Percentiles rank a stretch among this genome's conserved stretches.
Evolutionary conservation across 2,888 invertebrate genomes (phyloP).

Genomic region (Cetonia aurata): DNA sequence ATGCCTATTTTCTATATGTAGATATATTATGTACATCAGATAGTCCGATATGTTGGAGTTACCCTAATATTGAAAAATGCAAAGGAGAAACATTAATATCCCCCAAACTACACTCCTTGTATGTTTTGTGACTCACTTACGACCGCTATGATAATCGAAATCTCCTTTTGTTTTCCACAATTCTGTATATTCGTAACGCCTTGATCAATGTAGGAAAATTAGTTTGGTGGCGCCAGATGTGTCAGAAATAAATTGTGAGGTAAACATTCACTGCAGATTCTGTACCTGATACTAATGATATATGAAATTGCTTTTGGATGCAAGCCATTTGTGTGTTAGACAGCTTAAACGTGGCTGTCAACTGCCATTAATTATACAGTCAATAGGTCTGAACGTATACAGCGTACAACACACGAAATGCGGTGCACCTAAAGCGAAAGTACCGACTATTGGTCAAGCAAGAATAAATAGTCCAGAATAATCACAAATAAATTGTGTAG

Average conservation of each 20-base stretch:
- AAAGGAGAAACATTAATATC: constrained; percentile 17
- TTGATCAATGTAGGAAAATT: neutral
- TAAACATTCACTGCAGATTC: constrained; percentile 3
- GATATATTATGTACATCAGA: neutral
- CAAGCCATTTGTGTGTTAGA: constrained; percentile 29
- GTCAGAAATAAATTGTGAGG: constrained; percentile 13
- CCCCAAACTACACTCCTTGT: constrained; percentile 24
- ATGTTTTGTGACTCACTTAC: constrained; percentile 24
- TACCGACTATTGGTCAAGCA: neutral
- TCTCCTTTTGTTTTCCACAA: constrained; percentile 13
- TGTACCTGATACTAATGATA: constrained; percentile 27
- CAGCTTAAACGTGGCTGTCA: constrained; percentile 33
- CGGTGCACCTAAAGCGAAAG: neutral
- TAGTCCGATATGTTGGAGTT: neutral
- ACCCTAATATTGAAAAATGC: constrained; percentile 16
- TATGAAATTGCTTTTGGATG: constrained; percentile 34
- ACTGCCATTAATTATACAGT: constrained; percentile 21
- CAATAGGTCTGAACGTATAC: constrained; percentile 6
- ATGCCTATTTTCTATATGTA: too few species aligned
- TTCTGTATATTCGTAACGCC: too few species aligned
- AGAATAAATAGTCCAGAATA: constrained; percentile 24
- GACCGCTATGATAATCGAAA: constrained; percentile 2
- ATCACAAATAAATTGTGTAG: constrained; percentile 14
- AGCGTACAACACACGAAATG: constrained; percentile 6
- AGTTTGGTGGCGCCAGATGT: neutral